A percentile compares a stretch with the other conserved stretches of the same genome.
phyloP scores from a whole-genome alignment of 2,113 vertebrate species.

The Dendrocopos noguchii region DNA sequence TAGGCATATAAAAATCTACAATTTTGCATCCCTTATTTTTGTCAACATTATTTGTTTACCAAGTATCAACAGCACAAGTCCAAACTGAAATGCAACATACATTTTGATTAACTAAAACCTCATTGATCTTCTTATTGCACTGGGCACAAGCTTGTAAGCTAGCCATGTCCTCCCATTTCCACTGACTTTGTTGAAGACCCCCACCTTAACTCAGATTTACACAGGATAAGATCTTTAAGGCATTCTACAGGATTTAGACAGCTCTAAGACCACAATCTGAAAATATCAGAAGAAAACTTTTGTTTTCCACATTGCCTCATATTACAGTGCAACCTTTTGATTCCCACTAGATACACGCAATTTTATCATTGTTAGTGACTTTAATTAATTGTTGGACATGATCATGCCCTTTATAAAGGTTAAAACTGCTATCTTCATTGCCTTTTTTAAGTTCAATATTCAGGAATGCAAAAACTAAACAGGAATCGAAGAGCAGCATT shows the following conservation, averaged over 20 bases:
- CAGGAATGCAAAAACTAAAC: background rate
- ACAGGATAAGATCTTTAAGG: background rate
- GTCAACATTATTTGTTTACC: background rate
- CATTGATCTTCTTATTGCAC: background rate
- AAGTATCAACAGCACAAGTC: background rate
- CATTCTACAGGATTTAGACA: background rate
- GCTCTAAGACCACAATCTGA: background rate
- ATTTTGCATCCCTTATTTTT: background rate
- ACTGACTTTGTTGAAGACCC: background rate
- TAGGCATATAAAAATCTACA: background rate
- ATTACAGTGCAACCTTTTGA: background rate
- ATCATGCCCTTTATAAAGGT: background rate
- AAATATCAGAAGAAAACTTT: background rate
- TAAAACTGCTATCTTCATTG: background rate
- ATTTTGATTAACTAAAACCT: background rate
- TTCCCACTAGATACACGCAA: background rate
- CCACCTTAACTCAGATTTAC: background rate
- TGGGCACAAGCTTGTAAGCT: background rate
- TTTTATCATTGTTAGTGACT: background rate
- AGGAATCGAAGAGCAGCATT: background rate
- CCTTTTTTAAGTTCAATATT: background rate
- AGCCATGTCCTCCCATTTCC: background rate
- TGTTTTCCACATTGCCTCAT: background rate
- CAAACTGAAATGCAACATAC: background rate
- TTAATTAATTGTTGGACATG: background rate